Evolutionary conservation across 2,113 vertebrate species (phyloP).

Genomic region (Corvus moneduloides): DNA sequence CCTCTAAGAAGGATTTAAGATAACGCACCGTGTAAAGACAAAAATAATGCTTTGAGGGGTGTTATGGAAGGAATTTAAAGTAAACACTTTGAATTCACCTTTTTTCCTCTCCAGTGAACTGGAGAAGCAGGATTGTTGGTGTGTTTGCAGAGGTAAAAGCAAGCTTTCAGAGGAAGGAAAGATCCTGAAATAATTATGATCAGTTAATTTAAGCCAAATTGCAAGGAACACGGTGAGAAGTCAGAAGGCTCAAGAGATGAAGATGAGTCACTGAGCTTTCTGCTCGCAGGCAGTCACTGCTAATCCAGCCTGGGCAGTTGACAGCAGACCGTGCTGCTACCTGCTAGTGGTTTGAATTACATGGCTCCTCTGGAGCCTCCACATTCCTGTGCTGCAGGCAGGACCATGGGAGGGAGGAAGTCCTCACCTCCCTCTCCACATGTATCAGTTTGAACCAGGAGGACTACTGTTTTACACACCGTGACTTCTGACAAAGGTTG

Average conservation of each 20-base stretch:
- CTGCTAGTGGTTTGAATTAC: background rate
- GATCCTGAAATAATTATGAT: background rate
- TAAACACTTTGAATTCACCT: background rate
- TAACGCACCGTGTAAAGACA: fast-evolving
- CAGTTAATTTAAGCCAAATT: background rate
- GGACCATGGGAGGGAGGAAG: fast-evolving
- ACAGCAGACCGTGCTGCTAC: background rate
- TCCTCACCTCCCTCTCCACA: background rate
- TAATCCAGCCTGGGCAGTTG: background rate
- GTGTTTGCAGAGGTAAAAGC: background rate
- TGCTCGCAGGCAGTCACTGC: background rate
- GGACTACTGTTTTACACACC: background rate
- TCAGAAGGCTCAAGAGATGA: background rate
- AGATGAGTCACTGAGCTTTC: background rate
- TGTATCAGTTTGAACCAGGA: background rate
- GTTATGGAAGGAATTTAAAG: background rate
- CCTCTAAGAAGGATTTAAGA: background rate
- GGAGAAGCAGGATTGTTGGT: background rate
- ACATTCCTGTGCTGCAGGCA: background rate
- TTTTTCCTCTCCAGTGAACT: background rate
- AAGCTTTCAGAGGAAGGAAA: background rate
- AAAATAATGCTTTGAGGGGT: background rate
- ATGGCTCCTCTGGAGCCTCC: background rate
- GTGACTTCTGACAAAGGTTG: background rate
- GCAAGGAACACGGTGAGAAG: background rate